Evolutionary conservation across 2,888 invertebrate genomes (phyloP).

Genomic region (Liposcelis brunnea): DNA sequence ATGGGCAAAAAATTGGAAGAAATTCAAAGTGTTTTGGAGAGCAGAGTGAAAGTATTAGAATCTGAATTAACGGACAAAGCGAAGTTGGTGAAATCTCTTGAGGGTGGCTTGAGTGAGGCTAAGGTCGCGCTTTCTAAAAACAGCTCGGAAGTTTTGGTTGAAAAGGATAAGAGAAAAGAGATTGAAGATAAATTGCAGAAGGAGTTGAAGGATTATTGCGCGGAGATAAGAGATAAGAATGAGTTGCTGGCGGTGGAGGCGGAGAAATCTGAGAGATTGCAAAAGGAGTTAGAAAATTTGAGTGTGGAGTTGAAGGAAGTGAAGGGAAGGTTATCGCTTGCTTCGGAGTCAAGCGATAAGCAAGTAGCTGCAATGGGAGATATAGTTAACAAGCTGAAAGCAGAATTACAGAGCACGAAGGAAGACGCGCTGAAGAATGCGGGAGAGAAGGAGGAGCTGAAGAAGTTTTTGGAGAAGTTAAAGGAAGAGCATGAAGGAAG

Average conservation of each 20-base stretch:
- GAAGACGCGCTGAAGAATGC: constrained; percentile 7
- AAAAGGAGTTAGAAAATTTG: constrained; percentile 15
- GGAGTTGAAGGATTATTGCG: constrained; percentile 22
- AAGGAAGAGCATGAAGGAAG: too few relatives aligned
- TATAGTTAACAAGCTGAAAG: constrained; percentile 1
- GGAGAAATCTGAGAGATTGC: constrained; percentile 28
- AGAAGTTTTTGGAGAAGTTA: constrained; percentile 10
- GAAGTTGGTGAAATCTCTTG: constrained; percentile 11
- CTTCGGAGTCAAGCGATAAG: background rate
- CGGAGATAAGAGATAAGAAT: constrained; percentile 19
- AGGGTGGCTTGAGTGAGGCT: constrained; percentile 11
- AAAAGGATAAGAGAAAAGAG: constrained; percentile 25
- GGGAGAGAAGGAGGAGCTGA: background rate
- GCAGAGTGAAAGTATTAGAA: constrained; percentile 11
- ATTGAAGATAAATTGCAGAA: constrained; percentile 29
- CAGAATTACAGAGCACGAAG: background rate
- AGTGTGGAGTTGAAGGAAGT: constrained; percentile 11
- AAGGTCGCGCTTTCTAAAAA: background rate
- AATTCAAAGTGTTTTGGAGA: constrained; percentile 19
- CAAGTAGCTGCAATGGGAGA: constrained; percentile 1
- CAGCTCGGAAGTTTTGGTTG: constrained; percentile 8
- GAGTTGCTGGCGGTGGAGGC: constrained; percentile 27
- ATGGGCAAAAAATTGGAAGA: constrained; percentile 30
- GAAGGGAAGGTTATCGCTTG: constrained; percentile 15
- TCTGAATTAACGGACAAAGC: constrained; percentile 11